Percentiles rank a stretch among this genome's conserved stretches.
Evolutionary conservation across 2,888 invertebrate genomes (phyloP).

Genomic region (Megastigmus dorsalis): DNA sequence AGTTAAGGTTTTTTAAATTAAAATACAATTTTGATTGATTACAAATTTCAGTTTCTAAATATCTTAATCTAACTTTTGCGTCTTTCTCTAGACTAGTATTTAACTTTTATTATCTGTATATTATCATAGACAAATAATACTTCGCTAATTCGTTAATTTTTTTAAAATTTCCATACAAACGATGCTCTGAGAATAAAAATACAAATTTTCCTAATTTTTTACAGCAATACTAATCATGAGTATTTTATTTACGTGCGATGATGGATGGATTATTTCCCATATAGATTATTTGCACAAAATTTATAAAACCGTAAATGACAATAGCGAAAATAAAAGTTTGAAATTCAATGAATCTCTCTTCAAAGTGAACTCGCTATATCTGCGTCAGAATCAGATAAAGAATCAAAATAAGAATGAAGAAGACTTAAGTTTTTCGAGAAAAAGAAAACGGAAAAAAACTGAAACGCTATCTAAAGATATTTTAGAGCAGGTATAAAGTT

Average conservation of each 20-base stretch:
- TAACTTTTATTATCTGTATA: too few species aligned
- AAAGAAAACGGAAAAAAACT: slow-evolving; percentile 59
- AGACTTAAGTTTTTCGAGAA: slow-evolving; percentile 67
- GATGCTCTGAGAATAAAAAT: too few species aligned
- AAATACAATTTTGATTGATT: too few species aligned
- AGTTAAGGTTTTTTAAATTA: too few species aligned
- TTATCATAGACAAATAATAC: too few species aligned
- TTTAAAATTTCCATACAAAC: too few species aligned
- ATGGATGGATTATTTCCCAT: slow-evolving; percentile 77
- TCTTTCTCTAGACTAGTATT: too few species aligned
- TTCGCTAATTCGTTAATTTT: too few species aligned
- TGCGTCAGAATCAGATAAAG: slow-evolving; percentile 66
- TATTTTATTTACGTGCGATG: slow-evolving; percentile 68
- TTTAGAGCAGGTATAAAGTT: slow-evolving; percentile 61
- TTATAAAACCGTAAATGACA: slow-evolving; percentile 70
- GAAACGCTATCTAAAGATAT: slow-evolving; percentile 58
- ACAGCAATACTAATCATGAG: slow-evolving; percentile 69
- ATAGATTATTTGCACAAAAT: slow-evolving; percentile 73
- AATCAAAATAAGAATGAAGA: slow-evolving; percentile 48
- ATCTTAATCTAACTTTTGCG: too few species aligned
- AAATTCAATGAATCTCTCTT: slow-evolving; percentile 74
- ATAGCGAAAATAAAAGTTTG: slow-evolving; percentile 58
- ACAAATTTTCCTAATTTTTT: too few species aligned
- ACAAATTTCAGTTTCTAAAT: too few species aligned
- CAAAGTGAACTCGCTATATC: slow-evolving; percentile 74